phyloP scores from a whole-genome alignment of 2,888 invertebrate species.

The Stictocephala bisonia region DNA sequence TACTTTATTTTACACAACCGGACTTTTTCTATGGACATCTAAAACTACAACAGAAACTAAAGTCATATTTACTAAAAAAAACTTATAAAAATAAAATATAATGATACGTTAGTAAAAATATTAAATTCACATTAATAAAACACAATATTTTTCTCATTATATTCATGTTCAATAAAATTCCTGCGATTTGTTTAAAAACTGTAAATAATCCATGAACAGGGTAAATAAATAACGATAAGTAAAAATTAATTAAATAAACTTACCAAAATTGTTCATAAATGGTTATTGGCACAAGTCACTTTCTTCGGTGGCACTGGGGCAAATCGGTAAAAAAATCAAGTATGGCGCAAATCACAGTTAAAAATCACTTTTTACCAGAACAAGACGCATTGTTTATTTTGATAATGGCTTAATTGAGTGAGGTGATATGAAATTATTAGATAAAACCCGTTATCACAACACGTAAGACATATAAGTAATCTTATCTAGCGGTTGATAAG shows the following conservation, averaged over 20 bases:
- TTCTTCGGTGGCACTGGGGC: not conserved
- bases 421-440: slow-evolving; percentile 43
- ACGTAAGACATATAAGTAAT: slow-evolving; percentile 43
- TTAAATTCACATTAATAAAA: no score
- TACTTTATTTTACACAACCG: no score
- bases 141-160: no score
- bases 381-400: slow-evolving; percentile 40
- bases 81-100: no score
- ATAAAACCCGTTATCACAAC: slow-evolving; percentile 40
- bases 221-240: no score
- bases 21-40: no score
- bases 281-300: not conserved
- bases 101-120: no score
- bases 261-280: slow-evolving; percentile 31
- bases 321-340: slow-evolving; percentile 6
- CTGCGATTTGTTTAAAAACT: no score
- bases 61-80: no score
- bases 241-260: not conserved
- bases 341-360: not conserved
- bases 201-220: no score
- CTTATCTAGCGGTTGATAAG: slow-evolving; percentile 33
- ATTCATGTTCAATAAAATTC: no score
- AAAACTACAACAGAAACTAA: no score
- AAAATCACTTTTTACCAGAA: slow-evolving; percentile 1
- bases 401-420: slow-evolving; percentile 42